A percentile compares a stretch with the other conserved stretches of the same genome.
phyloP scores from a whole-genome alignment of 2,888 invertebrate species.

The Nymphalis polychloros region DNA sequence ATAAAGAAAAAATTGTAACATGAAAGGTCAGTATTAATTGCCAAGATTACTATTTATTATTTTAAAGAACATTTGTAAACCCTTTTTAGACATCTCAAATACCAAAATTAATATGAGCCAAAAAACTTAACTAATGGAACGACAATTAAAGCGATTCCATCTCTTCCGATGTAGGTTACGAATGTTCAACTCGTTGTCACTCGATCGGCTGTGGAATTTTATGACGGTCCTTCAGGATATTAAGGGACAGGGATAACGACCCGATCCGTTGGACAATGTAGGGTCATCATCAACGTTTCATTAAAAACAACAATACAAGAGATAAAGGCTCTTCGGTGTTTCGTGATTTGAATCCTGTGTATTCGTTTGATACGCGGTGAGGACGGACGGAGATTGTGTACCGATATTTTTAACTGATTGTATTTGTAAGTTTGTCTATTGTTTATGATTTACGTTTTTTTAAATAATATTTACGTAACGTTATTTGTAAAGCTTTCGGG shows the following conservation, averaged over 20 bases:
- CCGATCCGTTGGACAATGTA: constrained; percentile 69
- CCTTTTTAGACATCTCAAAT: too few relatives aligned
- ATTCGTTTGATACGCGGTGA: constrained; percentile 7
- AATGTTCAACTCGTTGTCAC: constrained; percentile 48
- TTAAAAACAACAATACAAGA: constrained; percentile 72
- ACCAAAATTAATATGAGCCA: too few relatives aligned
- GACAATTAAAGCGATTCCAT: constrained; percentile 7
- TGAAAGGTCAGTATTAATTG: too few relatives aligned
- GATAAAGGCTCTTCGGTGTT: constrained; percentile 54
- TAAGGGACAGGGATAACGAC: constrained; percentile 68
- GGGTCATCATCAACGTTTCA: constrained; percentile 65
- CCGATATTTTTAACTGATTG: too few relatives aligned
- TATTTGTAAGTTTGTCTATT: too few relatives aligned
- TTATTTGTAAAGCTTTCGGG: too few relatives aligned
- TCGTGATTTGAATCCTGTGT: constrained; percentile 40
- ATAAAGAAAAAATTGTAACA: too few relatives aligned
- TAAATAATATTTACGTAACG: too few relatives aligned
- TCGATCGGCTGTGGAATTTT: constrained; percentile 63
- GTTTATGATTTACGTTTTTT: too few relatives aligned
- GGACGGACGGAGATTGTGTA: too few relatives aligned
- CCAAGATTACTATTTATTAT: too few relatives aligned
- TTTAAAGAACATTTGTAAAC: too few relatives aligned
- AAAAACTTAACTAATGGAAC: neutral
- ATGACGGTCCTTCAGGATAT: constrained; percentile 62
- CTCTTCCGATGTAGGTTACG: constrained; percentile 34